phyloP scores from a whole-genome alignment of 2,888 invertebrate genomes.

The Cephus pygmeus region DNA sequence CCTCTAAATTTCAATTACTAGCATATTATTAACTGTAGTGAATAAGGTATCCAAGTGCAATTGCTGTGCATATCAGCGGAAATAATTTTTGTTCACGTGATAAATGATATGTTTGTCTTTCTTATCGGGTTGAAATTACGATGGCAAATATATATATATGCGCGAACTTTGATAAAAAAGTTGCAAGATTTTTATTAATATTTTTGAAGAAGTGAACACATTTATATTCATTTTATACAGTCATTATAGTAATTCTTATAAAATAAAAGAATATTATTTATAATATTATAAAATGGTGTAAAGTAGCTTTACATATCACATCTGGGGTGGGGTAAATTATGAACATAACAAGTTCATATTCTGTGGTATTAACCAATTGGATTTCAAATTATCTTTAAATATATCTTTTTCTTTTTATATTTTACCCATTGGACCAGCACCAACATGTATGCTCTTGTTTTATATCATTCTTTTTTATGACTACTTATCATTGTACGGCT shows the following conservation, averaged over 20 bases:
- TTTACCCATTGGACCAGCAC: slow-evolving; percentile 1
- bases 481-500: background rate
- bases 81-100: slow-evolving; percentile 16
- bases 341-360: slow-evolving; percentile 24
- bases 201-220: slow-evolving; percentile 12
- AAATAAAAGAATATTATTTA: slow-evolving; percentile 52
- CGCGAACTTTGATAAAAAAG: background rate
- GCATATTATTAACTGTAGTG: background rate
- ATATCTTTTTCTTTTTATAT: slow-evolving; percentile 1
- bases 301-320: slow-evolving; percentile 66
- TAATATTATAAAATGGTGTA: slow-evolving; percentile 60
- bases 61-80: background rate
- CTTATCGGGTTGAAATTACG: background rate
- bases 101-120: slow-evolving; percentile 30
- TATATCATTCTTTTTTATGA: background rate
- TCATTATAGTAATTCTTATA: slow-evolving; percentile 54
- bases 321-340: slow-evolving; percentile 56
- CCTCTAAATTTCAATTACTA: background rate
- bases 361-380: background rate
- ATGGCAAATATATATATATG: background rate
- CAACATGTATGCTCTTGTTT: background rate
- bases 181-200: background rate
- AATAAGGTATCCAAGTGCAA: background rate
- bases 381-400: slow-evolving; percentile 1
- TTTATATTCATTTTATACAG: slow-evolving; percentile 49